These are phyloP conservation scores for Anolis apletophallus DNA, from an alignment of 2,797 vertebrate genomes.

Conservation along the genomic window DNA sequence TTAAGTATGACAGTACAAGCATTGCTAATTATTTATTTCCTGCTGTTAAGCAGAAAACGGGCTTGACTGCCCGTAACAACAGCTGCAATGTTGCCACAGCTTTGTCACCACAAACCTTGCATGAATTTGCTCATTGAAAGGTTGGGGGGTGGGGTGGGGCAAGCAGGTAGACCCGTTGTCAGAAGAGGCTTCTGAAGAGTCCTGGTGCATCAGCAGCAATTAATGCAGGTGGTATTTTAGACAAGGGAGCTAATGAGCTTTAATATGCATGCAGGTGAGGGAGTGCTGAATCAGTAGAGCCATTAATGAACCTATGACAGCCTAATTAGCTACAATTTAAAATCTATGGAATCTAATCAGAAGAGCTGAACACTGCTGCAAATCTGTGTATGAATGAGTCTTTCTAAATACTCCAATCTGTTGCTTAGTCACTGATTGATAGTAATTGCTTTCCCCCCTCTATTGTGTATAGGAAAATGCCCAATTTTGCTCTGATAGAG, in stretches of 20 bases:
- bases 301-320: conserved; percentile 99
- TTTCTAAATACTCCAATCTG: conserved; percentile 95
- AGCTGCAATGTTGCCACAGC: conserved; percentile 74
- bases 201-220: conserved; percentile 90
- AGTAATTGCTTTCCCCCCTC: conserved; percentile 88
- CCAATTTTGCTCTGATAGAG: conserved; percentile 80
- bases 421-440: conserved; percentile 96
- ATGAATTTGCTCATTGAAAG: conserved; percentile 65
- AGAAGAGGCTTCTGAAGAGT: conserved; percentile 84
- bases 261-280: conserved; percentile 99
- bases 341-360: conserved; percentile 99
- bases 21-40: conserved; percentile 80
- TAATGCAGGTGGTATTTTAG: conserved; percentile 97
- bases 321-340: conserved; percentile 99
- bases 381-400: conserved; percentile 95
- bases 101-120: conserved; percentile 71
- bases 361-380: conserved; percentile 90
- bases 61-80: conserved; percentile 75
- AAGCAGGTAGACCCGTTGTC: conserved; percentile 81
- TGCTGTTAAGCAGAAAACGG: conserved; percentile 78
- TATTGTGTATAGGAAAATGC: conserved; percentile 84
- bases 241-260: conserved; percentile 99
- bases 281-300: conserved; percentile 96
- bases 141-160: conserved; percentile 64
- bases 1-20: conserved; percentile 66